Evolutionary conservation across 2,113 vertebrate genomes (phyloP).

Genomic region (Pardalotus punctatus): DNA sequence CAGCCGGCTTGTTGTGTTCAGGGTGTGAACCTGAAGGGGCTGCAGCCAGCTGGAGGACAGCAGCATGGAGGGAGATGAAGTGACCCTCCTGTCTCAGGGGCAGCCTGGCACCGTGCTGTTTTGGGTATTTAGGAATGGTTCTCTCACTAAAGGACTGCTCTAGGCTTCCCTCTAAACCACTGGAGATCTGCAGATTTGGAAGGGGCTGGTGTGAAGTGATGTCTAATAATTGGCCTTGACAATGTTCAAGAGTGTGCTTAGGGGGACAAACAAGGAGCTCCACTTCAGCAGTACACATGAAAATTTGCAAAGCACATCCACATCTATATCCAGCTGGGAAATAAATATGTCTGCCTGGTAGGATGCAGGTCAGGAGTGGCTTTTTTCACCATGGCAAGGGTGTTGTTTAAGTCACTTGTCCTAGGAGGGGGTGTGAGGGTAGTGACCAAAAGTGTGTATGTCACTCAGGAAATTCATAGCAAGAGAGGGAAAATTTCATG

Average conservation of each 20-base stretch:
- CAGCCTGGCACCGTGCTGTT: neutral
- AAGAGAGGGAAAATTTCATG: neutral
- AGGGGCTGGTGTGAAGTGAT: conserved; percentile 37
- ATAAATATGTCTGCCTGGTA: neutral
- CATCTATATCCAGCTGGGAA: neutral
- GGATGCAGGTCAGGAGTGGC: neutral
- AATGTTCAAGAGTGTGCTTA: conserved; percentile 35
- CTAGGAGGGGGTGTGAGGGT: rapidly evolving
- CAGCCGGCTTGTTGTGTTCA: conserved; percentile 16
- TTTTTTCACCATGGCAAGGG: neutral
- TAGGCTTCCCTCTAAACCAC: neutral
- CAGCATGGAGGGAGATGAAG: neutral
- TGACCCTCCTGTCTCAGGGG: neutral
- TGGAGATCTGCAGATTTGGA: neutral
- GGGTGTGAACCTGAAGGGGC: neutral
- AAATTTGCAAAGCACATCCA: neutral
- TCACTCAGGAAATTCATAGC: neutral
- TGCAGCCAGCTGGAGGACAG: neutral
- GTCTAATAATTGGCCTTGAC: conserved; percentile 44
- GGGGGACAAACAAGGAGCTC: conserved; percentile 19
- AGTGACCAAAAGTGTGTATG: neutral
- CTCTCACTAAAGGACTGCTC: neutral
- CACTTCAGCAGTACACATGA: neutral
- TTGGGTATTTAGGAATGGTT: neutral
- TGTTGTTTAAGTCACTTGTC: neutral